Percentiles rank a stretch among this genome's conserved stretches.
Evolutionary conservation across 2,797 vertebrate species (phyloP).

Genomic region (Limnodromus scolopaceus): DNA sequence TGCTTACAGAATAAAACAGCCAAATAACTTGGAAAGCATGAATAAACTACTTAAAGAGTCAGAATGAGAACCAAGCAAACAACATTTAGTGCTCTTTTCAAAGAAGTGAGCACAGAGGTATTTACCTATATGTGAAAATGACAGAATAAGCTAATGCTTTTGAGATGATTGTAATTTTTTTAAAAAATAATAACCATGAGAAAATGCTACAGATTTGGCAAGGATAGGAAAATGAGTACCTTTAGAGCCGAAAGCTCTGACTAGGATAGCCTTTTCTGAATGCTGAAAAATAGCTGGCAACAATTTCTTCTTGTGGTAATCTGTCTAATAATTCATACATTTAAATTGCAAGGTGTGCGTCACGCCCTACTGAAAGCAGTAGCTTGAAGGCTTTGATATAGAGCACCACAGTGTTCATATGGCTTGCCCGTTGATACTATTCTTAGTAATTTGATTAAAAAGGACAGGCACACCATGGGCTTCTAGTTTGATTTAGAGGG

Average conservation of each 20-base stretch:
- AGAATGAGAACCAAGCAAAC: background rate
- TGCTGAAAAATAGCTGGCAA: background rate
- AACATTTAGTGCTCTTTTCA: background rate
- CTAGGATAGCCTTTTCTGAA: background rate
- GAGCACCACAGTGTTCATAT: background rate
- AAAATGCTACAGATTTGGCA: background rate
- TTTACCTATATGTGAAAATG: background rate
- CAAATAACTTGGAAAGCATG: background rate
- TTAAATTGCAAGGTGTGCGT: background rate
- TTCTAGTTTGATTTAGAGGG: background rate
- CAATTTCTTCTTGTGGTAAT: background rate
- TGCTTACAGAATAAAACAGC: background rate
- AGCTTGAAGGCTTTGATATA: background rate
- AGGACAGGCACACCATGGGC: background rate
- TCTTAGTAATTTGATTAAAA: background rate
- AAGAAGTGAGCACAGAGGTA: background rate
- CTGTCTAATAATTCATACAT: background rate
- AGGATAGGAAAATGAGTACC: background rate
- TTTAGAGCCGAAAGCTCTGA: background rate
- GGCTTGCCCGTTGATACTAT: background rate
- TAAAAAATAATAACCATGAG: background rate
- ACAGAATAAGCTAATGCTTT: background rate
- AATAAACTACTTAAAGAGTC: background rate
- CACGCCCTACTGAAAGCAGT: rapidly evolving
- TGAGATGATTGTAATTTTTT: background rate